Evolutionary conservation across 2,113 vertebrate genomes (phyloP), one percentile per base, ranked within the genome.

Genomic region (Bos javanicus): DNA sequence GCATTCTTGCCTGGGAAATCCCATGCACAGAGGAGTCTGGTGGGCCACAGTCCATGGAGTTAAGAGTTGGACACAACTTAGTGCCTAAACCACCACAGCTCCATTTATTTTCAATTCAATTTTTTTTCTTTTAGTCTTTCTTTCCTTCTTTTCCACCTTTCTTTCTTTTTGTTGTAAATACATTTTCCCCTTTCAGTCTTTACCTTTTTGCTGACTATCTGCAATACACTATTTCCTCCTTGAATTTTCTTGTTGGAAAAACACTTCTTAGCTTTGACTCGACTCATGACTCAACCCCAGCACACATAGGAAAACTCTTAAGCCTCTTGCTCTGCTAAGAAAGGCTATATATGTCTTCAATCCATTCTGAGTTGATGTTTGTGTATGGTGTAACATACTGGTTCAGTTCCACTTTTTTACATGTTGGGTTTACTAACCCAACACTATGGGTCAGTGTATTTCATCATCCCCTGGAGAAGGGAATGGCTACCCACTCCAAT

Each of bases 221-320:
- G 87, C 56, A 57, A 11, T 48, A 74, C 4, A 56, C 2, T 59
- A 19, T 92, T 93, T 96, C 48, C 76, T 59, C 59, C 33, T 82
- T 64, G 48, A 78, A 81, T 95, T 81, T 93, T 85, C 87, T 71
- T 64, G 26, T 93, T 50, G 56, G 39, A 85, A 91, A 94, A 93
- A 17, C 17, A 74, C 12, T 28, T 56, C 50, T 94, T n/a, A 39
- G 16, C 33, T 19, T 71, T 71, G n/a, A 39, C 10, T 71, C 2
- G 4, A 36, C n/a, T 56, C 26, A 87, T 57, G 33, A 56, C 36
- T 25, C 52, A 28, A 48, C 28, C 33, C 21, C 50, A 21, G 30
- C 11, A 60, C 21, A 19, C 7, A 26, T 0, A 88, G 28, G 59
- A 59, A 76, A 82, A 30, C 12, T 88, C 82, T 26, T 23, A 21